A percentile compares a stretch with the other conserved stretches of the same genome.
Evolutionary conservation across 2,888 invertebrate genomes (phyloP).

Genomic region (Epiblema foenella): DNA sequence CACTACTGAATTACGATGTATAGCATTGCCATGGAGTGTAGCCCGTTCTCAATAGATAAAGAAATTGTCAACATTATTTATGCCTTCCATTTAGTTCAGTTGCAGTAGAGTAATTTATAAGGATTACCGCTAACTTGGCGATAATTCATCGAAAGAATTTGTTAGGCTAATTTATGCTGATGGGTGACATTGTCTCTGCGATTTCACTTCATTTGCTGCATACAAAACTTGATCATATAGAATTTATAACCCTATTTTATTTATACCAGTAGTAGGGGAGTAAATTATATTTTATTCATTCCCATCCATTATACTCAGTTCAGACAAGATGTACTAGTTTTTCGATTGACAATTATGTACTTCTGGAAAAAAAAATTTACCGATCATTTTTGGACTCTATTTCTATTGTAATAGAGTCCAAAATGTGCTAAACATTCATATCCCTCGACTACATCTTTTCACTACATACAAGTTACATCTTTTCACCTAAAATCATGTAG

Average conservation of each 20-base stretch:
- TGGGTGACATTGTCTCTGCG: constrained; percentile 7
- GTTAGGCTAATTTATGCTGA: constrained; percentile 24
- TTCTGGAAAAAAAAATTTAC: too few species aligned
- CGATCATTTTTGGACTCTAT: too few species aligned
- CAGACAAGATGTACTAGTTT: neutral
- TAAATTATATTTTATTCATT: neutral
- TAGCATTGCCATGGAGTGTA: neutral
- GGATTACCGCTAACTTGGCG: constrained; percentile 23
- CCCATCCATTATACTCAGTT: neutral
- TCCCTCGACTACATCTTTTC: too few species aligned
- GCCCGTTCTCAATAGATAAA: constrained; percentile 8
- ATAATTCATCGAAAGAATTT: constrained; percentile 30
- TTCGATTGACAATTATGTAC: neutral
- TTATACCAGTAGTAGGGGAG: neutral
- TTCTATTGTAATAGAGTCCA: too few species aligned
- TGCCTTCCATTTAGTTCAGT: constrained; percentile 49
- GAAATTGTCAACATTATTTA: constrained; percentile 51
- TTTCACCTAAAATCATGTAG: constrained; percentile 12
- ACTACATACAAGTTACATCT: too few species aligned
- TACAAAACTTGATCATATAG: neutral
- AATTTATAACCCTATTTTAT: neutral
- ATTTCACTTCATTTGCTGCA: constrained; percentile 1
- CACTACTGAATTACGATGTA: constrained; percentile 16
- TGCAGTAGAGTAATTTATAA: constrained; percentile 40
- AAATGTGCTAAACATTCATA: too few species aligned